Conservation (phyloP, 2,113 vertebrate species). For the Lepus americanus region DNA sequence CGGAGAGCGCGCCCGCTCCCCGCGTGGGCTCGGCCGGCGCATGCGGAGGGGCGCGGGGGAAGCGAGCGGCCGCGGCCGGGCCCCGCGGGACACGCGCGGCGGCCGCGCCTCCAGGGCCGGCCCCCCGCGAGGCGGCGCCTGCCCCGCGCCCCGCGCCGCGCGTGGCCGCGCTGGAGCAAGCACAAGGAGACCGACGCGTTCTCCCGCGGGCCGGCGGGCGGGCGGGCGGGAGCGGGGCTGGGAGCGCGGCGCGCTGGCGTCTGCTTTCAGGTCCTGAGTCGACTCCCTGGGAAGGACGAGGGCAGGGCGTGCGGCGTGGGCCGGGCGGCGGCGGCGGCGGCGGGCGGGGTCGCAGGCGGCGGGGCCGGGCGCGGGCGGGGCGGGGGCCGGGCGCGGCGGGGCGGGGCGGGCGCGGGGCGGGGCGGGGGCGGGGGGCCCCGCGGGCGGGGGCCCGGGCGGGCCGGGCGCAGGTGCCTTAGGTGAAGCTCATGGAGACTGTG, state of each 20-base stretch:
- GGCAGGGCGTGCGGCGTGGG: not conserved
- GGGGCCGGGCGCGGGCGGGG: not conserved
- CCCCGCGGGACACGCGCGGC: no score
- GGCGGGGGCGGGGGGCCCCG: not conserved
- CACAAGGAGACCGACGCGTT: no score
- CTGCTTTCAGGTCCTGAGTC: conserved; percentile 90
- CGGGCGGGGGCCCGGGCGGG: not conserved
- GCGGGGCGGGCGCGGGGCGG: not conserved
- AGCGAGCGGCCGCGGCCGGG: no score
- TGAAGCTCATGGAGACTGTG: conserved; percentile 99
- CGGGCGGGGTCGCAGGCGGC: not conserved
- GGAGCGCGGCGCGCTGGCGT: conserved; percentile 78
- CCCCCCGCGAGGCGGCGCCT: no score
- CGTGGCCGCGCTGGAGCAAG: no score
- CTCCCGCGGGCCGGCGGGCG: no score
- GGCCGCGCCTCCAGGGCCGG: no score
- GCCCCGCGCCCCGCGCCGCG: no score
- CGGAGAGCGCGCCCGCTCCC: conserved; percentile 90
- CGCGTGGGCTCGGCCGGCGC: conserved; percentile 92
- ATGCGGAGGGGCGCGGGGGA: conserved; percentile 92
- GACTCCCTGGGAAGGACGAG: conserved; percentile 86
- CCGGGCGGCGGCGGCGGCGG: not conserved
- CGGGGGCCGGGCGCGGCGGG: not conserved
- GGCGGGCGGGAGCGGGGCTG: no score
- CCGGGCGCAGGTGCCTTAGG: conserved; percentile 88